Evolutionary conservation across 2,888 invertebrate genomes (phyloP).

Genomic region (Reticulitermes lucifugus): DNA sequence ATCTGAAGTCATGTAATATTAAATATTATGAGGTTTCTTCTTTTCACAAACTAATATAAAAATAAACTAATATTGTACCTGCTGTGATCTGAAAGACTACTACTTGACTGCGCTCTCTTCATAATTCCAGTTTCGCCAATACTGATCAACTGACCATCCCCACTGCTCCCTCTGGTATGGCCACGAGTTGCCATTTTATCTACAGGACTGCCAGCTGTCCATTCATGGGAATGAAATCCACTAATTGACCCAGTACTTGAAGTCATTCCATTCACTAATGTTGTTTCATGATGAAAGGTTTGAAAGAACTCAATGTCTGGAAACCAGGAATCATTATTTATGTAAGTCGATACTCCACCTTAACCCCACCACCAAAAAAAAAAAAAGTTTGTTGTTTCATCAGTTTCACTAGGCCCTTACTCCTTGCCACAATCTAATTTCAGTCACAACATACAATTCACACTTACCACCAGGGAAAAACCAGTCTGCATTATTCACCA

Average conservation of each 20-base stretch:
- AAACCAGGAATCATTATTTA: slow-evolving; percentile 37
- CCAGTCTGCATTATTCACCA: slow-evolving; percentile 84
- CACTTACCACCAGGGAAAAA: slow-evolving; percentile 76
- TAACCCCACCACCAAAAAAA: too few relatives aligned
- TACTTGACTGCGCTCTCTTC: slow-evolving; percentile 75
- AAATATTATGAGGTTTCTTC: too few relatives aligned
- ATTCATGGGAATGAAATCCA: slow-evolving; percentile 31
- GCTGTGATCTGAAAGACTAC: slow-evolving; percentile 71
- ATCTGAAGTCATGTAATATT: too few relatives aligned
- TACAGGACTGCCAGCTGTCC: slow-evolving; percentile 6
- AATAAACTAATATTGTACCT: slow-evolving; percentile 53
- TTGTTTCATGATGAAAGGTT: slow-evolving; percentile 66
- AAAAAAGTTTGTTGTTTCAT: too few relatives aligned
- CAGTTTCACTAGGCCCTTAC: too few relatives aligned
- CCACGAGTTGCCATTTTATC: slow-evolving; percentile 53
- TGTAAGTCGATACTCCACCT: too few relatives aligned
- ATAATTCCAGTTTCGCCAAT: slow-evolving; percentile 62
- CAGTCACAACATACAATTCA: too few relatives aligned
- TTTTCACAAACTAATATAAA: too few relatives aligned
- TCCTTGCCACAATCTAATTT: too few relatives aligned
- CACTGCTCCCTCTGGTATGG: slow-evolving; percentile 71
- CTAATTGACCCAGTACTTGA: slow-evolving; percentile 42
- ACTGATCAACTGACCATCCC: slow-evolving; percentile 68
- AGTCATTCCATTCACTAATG: slow-evolving; percentile 52
- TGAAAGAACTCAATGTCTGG: slow-evolving; percentile 78